These are phyloP conservation scores for Paramisgurnus dabryanus DNA, from an alignment of 2,113 vertebrate species.

Conservation along the genomic window DNA sequence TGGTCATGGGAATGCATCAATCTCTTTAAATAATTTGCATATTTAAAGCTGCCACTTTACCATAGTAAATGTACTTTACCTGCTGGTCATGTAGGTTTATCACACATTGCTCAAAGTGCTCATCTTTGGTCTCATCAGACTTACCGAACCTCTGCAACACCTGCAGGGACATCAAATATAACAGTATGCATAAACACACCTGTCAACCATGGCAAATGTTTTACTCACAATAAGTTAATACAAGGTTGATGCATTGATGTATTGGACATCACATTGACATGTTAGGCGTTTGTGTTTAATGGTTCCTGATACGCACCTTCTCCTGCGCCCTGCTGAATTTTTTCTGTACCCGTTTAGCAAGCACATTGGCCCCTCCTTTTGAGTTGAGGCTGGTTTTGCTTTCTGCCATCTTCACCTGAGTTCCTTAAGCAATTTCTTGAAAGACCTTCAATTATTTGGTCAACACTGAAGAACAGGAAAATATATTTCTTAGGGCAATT, in stretches of 20 bases:
- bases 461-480: not conserved
- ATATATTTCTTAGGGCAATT: not conserved
- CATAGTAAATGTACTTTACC: conserved; percentile 68
- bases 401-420: conserved; percentile 80
- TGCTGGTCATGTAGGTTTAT: conserved; percentile 86
- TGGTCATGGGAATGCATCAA: not conserved
- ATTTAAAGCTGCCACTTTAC: not conserved
- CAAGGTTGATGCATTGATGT: too few relatives aligned
- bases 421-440: conserved; percentile 26
- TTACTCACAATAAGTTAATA: not conserved
- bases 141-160: conserved; percentile 92
- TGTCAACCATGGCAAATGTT: not conserved
- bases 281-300: not conserved
- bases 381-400: conserved; percentile 64
- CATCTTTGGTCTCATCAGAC: conserved; percentile 87
- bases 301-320: conserved; percentile 77
- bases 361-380: conserved; percentile 76
- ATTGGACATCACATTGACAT: not conserved
- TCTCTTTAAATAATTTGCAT: not conserved
- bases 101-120: conserved; percentile 82
- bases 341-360: conserved; percentile 87
- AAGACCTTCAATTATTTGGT: not conserved
- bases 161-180: conserved; percentile 65
- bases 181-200: conserved; percentile 1
- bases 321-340: conserved; percentile 88